Evolutionary conservation across 2,797 vertebrate genomes (phyloP), one percentile per base, ranked within the genome.

Genomic region (Vireo griseus): DNA sequence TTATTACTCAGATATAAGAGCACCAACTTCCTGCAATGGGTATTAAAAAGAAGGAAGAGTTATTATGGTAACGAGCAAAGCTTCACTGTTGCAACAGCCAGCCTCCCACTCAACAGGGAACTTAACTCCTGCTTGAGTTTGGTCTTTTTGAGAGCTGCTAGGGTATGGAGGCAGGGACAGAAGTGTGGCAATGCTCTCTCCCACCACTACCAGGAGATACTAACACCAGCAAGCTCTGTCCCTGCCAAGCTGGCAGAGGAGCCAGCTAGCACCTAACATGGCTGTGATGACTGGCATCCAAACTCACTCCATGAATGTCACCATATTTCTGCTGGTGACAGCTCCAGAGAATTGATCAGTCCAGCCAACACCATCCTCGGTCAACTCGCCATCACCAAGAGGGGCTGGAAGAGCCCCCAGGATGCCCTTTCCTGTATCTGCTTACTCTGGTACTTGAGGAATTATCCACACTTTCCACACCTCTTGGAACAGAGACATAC

Each of bases 31-130:
- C 78, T 89, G 71, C 35, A 22, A 11, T 11, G 58, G 25, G 35
- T 57, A 90, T 67, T 74, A 68, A 81, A 93, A 90, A 68, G 51
- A 75, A 86, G 59, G 67, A 71, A 68, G 82, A 86, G 84, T 89
- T 87, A 62, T 51, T 92, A 65, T 42, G 51, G 20, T 59, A 62
- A 78, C 62, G 19, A 81, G 61, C 50, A 91, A 87, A 87, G 61
- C 66, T 71, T 71, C 52, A 39, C 31, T 69, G 42, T 79, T 83
- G 42, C 45, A 59, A 73, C 11, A 63, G 59, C 52, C 74, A 85
- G 51, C 13, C 13, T 59, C 42, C 10, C 58, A 72, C 66, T 55
- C 63, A 55, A 61, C 1, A 69, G 16, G 31, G 28, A 52, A 55
- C 31, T 62, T 84, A 85, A 78, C 16, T 67, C 52, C 51, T 58